Evolutionary conservation across 23 tunicate genomes (phyloP), one percentile per base, ranked within the genome.

Genomic region (Trididemnum nubilum): DNA sequence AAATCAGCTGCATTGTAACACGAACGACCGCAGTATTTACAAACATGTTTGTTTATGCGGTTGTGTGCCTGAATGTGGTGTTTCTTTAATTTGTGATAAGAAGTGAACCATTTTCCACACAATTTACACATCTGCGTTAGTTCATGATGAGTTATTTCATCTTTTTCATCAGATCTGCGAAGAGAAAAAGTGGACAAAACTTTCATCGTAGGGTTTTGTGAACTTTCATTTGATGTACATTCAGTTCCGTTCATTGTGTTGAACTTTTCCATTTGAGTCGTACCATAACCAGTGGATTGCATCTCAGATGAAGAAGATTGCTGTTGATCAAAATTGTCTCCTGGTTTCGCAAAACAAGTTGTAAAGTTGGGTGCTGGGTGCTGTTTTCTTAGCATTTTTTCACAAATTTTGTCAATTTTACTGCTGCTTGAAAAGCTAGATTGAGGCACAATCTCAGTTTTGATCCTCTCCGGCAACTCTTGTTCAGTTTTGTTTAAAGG

Each of bases 1-100:
- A 73, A 73, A 24, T 73, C 58, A 5, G 32, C 30, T 7, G 79
- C 58, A 73, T 39, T 73, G 59, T 12, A 73, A 39, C 79, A 73
- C 5, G 59, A 37, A 24, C 33, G 59, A 5, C 59, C 59, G 26
- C 79, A 73, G 12, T 36, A 36, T 3, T 5, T 3, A 24, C 79
- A 73, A 24, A 39, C 60, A 49, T 73, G 30, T 33, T 39, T 39
- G 31, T 39, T 38, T n/a, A 24, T 2, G 2, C 15, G 34, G 9
- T 73, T 36, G 33, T 73, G 79, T 36, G 2, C 79, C 5, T 73
- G 59, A 9, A 73, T 15, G 34, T 39, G 24, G 38, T 73, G 79
- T 21, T 29, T n/a, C 31, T 73, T 73, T 23, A 73, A 39, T 38
- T 73, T 37, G 31, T 37, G 29, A 15, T 24, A 3, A 9, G 58